A percentile compares a stretch with the other conserved stretches of the same genome.
Evolutionary conservation across 64 coral and sea anemone genomes (phyloP).

Genomic region (Stichodactyla helianthus): DNA sequence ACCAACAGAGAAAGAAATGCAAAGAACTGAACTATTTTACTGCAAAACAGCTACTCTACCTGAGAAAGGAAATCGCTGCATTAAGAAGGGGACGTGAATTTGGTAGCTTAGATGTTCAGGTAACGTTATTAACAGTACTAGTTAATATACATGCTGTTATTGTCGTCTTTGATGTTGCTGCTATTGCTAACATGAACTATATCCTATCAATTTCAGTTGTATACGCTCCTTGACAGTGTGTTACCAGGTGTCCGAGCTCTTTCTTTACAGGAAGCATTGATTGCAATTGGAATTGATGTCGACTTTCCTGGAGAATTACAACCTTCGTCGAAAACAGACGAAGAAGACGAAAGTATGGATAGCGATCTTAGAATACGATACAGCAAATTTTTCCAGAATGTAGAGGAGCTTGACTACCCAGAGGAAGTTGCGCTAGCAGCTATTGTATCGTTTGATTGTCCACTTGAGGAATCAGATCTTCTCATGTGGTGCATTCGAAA

Average conservation of each 20-base stretch:
- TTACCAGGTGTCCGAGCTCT: slow-evolving; percentile 44
- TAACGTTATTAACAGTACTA: background rate
- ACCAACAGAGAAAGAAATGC: slow-evolving; percentile 39
- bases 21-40: slow-evolving; percentile 68
- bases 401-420: background rate
- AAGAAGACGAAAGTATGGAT: background rate
- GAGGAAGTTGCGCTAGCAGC: slow-evolving; percentile 44
- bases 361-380: slow-evolving; percentile 1
- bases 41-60: slow-evolving; percentile 48
- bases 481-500: slow-evolving; percentile 31
- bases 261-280: slow-evolving; percentile 14
- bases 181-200: background rate
- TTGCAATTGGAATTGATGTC: slow-evolving; percentile 25
- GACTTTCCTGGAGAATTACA: background rate
- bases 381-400: slow-evolving; percentile 10
- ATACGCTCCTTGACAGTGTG: slow-evolving; percentile 68
- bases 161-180: background rate
- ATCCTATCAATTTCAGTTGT: slow-evolving; percentile 30
- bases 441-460: slow-evolving; percentile 27
- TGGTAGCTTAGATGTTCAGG: background rate
- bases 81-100: slow-evolving; percentile 27
- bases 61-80: slow-evolving; percentile 47
- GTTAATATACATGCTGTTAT: too few species aligned
- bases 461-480: slow-evolving; percentile 22
- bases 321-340: background rate